Conservation (phyloP, 2,888 invertebrate species). For the Archips crataeganus region DNA sequence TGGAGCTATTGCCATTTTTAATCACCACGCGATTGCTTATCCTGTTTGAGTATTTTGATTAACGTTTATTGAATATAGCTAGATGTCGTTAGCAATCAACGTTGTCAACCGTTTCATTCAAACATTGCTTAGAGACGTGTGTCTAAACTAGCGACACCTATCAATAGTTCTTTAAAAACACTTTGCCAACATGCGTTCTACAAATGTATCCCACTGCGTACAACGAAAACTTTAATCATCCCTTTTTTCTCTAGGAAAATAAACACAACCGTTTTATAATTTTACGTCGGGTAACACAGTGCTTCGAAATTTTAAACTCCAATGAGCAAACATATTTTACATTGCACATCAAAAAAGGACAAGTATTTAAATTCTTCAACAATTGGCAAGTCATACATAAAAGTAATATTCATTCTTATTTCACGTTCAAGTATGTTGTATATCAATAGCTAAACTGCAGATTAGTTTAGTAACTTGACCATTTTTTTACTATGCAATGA, state of each 20-base stretch:
- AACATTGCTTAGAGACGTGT: not conserved
- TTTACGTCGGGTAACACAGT: not conserved
- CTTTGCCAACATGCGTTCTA: not conserved
- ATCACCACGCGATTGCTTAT: slow-evolving; percentile 28
- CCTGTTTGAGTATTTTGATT: not conserved
- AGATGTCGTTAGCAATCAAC: not conserved
- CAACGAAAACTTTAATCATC: not conserved
- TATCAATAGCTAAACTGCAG: not conserved
- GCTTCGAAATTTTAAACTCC: not conserved
- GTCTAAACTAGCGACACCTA: not conserved
- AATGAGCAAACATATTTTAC: not conserved
- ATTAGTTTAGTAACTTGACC: slow-evolving; percentile 2
- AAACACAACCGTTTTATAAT: slow-evolving; percentile 19
- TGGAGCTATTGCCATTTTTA: slow-evolving; percentile 30
- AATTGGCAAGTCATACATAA: not conserved
- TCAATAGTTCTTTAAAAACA: not conserved
- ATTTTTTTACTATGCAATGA: slow-evolving; percentile 17
- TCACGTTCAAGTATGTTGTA: not conserved
- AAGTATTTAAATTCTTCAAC: not conserved
- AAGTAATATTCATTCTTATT: not conserved
- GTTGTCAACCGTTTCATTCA: not conserved
- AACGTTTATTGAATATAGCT: not conserved
- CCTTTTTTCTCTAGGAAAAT: slow-evolving; percentile 9
- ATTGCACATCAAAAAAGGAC: not conserved
- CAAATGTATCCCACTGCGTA: not conserved